Evolutionary conservation across 2,797 vertebrate genomes (phyloP), one percentile per base, ranked within the genome.

Genomic region (Pantherophis vulpinus): DNA sequence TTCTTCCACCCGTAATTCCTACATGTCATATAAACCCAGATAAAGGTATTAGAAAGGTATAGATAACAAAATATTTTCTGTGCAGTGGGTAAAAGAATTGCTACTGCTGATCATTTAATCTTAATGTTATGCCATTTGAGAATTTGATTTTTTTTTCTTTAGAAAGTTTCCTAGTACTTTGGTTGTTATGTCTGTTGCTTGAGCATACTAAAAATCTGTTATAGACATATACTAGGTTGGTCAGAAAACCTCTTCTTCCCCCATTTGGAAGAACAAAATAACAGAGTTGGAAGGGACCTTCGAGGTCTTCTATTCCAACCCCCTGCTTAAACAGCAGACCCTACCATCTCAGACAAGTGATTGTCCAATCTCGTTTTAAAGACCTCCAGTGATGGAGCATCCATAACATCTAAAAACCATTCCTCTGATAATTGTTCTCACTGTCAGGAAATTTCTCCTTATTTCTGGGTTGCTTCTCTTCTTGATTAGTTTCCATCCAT

Each of bases 1-100:
- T 56, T 56, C 16, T 63, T 93, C 74, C 86, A 2, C 29, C 83
- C 51, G 16, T 61, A 93, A 90, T 91, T 86, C 56, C 25, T 87
- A 20, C 23, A 91, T 18, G 51, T 93, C n/a, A 14, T 92, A 63
- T 42, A 74, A 88, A 51, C 79, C n/a, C 59, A 54, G 66, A 18
- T 79, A 93, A 92, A 91, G 54, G 90, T 92, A 93, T 61, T 74
- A 3, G 27, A 91, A 54, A 47, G 32, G 92, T 56, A 91, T 18
- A 66, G 74, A 18, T 60, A 3, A 29, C 0, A 7, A 4, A 93
- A 87, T 88, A 20, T 90, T 90, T 2, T 7, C 51, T 60, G 11
- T 0, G 0, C 42, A 47, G 42, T 92, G 87, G 91, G 66, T 92
- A 90, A 95, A 90, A 4, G n/a, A 54, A 0, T 5, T 92, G n/a